These are phyloP conservation scores for Semnornis frantzii DNA, from an alignment of 2,113 vertebrate species.

Conservation along the genomic window DNA sequence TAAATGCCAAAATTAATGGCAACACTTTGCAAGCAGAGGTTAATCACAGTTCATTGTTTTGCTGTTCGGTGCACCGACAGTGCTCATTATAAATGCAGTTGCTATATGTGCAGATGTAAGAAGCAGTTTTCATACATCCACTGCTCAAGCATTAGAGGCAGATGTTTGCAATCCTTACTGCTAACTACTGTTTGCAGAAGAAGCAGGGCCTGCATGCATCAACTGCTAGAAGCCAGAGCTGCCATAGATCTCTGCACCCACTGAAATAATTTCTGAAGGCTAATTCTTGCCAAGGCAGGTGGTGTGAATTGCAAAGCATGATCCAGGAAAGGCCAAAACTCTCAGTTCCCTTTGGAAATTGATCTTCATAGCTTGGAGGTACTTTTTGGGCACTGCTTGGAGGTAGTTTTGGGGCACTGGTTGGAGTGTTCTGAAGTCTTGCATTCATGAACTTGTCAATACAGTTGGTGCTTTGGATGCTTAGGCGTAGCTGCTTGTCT, in stretches of 20 bases:
- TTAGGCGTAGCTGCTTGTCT: neutral
- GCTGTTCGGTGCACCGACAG: constrained; percentile 32
- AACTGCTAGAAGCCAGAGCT: constrained; percentile 14
- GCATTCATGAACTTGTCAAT: neutral
- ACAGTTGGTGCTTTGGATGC: neutral
- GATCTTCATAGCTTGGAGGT: neutral
- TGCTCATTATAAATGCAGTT: constrained; percentile 43
- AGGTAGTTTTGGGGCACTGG: neutral
- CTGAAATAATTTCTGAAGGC: neutral
- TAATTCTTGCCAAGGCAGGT: neutral
- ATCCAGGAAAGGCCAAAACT: neutral
- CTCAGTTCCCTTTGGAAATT: neutral
- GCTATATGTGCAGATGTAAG: constrained; percentile 20
- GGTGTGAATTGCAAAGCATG: neutral
- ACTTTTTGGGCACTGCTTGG: neutral
- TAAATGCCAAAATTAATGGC: constrained; percentile 63
- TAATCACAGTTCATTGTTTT: constrained; percentile 71
- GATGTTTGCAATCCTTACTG: neutral
- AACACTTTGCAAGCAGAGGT: constrained; percentile 65
- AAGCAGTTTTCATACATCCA: constrained; percentile 28
- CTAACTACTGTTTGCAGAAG: neutral
- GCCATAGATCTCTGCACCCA: neutral
- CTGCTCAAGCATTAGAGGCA: constrained; percentile 24
- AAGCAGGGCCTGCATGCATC: neutral
- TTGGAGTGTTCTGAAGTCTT: neutral